Percentiles rank a stretch among this genome's conserved stretches.
Conservation (phyloP, 2,797 vertebrate genomes). For the Smutsia gigantea region DNA sequence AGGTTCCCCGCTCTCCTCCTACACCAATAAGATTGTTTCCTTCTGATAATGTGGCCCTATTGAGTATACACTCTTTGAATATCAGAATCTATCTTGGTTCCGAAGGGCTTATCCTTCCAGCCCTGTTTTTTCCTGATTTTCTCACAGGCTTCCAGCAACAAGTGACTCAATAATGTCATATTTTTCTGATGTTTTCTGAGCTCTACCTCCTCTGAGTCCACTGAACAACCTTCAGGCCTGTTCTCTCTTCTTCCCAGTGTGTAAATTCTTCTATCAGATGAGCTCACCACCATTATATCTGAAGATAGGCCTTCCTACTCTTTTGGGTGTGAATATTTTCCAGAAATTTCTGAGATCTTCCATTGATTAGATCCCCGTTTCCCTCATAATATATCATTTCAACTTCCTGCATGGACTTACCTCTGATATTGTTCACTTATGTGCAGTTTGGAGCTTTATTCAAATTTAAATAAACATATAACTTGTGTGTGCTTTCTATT, state of each 20-base stretch:
- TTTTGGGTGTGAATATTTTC: background rate
- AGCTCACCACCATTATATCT: background rate
- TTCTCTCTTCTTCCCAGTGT: background rate
- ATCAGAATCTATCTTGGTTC: background rate
- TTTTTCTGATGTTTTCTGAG: slow-evolving; percentile 6
- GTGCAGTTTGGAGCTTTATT: background rate
- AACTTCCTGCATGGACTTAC: background rate
- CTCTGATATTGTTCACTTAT: background rate
- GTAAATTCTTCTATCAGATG: background rate
- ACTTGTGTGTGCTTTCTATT: background rate
- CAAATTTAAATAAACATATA: background rate
- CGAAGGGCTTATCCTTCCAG: background rate
- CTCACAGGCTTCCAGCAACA: background rate
- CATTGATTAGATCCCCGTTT: background rate
- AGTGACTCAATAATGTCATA: background rate
- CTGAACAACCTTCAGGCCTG: background rate
- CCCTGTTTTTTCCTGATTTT: background rate
- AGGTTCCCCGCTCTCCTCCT: background rate
- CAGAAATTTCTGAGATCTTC: background rate
- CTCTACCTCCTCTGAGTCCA: background rate
- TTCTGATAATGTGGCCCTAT: background rate
- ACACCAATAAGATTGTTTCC: background rate
- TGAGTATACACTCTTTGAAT: background rate
- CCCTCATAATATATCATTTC: background rate
- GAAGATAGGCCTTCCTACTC: background rate